phyloP scores from a whole-genome alignment of 2,113 vertebrate genomes.

The Platysteira castanea region DNA sequence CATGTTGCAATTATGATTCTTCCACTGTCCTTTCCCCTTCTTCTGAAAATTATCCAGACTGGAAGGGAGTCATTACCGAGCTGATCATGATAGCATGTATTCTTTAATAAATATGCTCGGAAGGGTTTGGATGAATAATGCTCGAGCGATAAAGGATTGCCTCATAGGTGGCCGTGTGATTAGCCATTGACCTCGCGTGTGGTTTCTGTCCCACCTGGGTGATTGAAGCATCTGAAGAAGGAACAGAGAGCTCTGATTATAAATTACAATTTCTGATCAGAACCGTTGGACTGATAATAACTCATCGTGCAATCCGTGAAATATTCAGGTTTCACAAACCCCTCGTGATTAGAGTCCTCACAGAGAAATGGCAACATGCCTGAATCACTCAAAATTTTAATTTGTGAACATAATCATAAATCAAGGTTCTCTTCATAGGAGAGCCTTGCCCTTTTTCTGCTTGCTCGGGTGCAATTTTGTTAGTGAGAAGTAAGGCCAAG shows the following conservation, averaged over 20 bases:
- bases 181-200: background rate
- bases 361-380: background rate
- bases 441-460: background rate
- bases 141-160: background rate
- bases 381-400: constrained; percentile 13
- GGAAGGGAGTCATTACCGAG: background rate
- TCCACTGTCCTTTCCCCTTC: background rate
- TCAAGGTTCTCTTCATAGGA: constrained; percentile 1
- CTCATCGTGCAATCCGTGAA: background rate
- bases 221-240: constrained; percentile 2
- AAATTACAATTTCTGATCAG: constrained; percentile 18
- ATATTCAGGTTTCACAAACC: constrained; percentile 37
- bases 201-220: background rate
- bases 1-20: background rate
- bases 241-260: constrained; percentile 31
- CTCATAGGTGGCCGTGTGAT: constrained; percentile 1
- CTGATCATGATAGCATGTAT: background rate
- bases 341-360: constrained; percentile 4
- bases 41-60: background rate
- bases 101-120: constrained; percentile 2
- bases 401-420: constrained; percentile 16
- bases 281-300: background rate
- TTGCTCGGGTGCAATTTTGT: background rate
- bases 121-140: background rate
- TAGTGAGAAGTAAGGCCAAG: background rate